Evolutionary conservation across 2,888 invertebrate species (phyloP).

Genomic region (Synanthedon andrenaeformis): DNA sequence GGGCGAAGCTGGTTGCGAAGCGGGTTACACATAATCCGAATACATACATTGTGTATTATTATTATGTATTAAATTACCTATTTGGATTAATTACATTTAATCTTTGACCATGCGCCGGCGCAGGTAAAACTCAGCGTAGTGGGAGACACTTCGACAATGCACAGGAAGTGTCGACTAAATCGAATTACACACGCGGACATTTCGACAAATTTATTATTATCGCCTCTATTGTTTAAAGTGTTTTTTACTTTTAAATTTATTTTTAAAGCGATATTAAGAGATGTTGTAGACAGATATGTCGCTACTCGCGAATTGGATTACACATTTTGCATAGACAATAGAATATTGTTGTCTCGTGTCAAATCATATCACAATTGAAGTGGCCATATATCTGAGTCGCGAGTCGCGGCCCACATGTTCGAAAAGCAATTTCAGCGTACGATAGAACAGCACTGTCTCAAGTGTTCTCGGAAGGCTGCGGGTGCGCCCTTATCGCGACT

Average conservation of each 20-base stretch:
- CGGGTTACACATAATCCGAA: too few species aligned
- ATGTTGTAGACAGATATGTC: background rate
- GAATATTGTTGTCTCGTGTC: background rate
- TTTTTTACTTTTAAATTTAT: conserved; percentile 13
- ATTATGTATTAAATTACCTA: too few species aligned
- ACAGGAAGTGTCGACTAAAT: conserved; percentile 64
- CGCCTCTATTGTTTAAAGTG: conserved; percentile 11
- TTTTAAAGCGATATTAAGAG: background rate
- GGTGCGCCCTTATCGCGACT: conserved; percentile 59
- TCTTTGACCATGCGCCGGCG: conserved; percentile 35
- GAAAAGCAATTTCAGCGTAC: conserved; percentile 41
- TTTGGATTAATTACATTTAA: conserved; percentile 5
- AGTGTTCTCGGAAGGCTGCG: conserved; percentile 52
- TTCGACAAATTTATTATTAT: conserved; percentile 49
- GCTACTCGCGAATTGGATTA: background rate
- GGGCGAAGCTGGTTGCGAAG: too few species aligned
- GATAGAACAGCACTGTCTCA: conserved; percentile 8
- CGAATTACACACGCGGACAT: conserved; percentile 49
- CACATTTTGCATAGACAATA: background rate
- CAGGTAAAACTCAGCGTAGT: conserved; percentile 27
- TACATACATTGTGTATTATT: too few species aligned
- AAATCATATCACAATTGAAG: conserved; percentile 1
- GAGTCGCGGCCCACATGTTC: conserved; percentile 22
- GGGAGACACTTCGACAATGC: conserved; percentile 55
- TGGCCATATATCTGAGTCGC: conserved; percentile 8